phyloP scores from a whole-genome alignment of 2,113 vertebrate species.

The Scytalopus superciliaris region DNA sequence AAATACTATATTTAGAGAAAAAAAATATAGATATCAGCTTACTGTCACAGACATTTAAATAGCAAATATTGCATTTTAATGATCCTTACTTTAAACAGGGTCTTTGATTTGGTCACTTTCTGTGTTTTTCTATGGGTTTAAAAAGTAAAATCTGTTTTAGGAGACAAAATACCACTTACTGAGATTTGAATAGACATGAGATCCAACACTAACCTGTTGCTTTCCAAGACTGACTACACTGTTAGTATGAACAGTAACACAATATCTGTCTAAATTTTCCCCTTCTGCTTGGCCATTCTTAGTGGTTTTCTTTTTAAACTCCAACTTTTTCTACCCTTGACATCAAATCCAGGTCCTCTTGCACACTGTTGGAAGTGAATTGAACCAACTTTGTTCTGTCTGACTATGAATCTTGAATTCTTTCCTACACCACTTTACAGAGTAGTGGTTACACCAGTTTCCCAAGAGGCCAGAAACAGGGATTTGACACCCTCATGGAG shows the following conservation, averaged over 20 bases:
- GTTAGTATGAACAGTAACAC: conserved; percentile 36
- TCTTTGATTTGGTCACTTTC: neutral
- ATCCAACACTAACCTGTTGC: conserved; percentile 14
- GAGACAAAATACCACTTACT: neutral
- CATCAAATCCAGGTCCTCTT: neutral
- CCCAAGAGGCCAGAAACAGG: neutral
- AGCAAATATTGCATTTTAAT: conserved; percentile 22
- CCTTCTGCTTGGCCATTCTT: neutral
- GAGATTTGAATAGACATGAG: neutral
- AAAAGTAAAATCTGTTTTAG: neutral
- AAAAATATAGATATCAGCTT: neutral
- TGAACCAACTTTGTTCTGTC: neutral
- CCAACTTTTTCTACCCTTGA: neutral
- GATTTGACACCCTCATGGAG: neutral
- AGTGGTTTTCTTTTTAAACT: neutral
- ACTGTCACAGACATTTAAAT: neutral
- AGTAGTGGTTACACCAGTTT: neutral
- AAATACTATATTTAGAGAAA: neutral
- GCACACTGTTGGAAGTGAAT: neutral
- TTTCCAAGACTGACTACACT: neutral
- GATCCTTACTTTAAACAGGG: neutral
- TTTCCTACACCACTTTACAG: neutral
- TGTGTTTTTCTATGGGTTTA: neutral
- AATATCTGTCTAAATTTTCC: neutral
- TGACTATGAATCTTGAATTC: neutral